A percentile compares a stretch with the other conserved stretches of the same genome.
These are phyloP conservation scores for Venusia cambrica DNA, from an alignment of 2,888 invertebrate species.

Conservation along the genomic window DNA sequence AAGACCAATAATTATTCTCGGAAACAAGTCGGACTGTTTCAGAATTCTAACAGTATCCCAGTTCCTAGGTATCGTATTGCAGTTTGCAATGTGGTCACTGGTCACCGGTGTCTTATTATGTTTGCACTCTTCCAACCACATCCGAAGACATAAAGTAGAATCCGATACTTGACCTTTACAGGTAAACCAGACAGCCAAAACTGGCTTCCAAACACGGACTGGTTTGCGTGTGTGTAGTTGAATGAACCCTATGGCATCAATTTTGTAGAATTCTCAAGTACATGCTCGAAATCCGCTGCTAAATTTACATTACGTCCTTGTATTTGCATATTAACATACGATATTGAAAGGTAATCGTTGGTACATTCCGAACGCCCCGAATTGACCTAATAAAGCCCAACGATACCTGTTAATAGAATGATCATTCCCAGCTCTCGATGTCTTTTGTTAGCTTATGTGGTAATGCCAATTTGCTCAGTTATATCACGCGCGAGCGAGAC, in stretches of 20 bases:
- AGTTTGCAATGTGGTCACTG: conserved; percentile 9
- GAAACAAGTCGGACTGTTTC: conserved; percentile 5
- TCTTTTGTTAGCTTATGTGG: too few relatives aligned
- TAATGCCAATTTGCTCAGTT: too few relatives aligned
- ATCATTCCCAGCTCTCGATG: too few relatives aligned
- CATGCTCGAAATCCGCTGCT: not conserved
- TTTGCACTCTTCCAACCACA: conserved; percentile 18
- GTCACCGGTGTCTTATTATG: too few relatives aligned
- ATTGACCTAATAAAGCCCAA: conserved; percentile 1
- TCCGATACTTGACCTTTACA: conserved; percentile 17
- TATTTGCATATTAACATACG: conserved; percentile 8
- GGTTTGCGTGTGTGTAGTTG: conserved; percentile 6
- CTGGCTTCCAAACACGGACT: conserved; percentile 10
- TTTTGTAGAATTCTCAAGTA: not conserved
- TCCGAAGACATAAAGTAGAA: conserved; percentile 17
- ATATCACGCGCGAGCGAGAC: too few relatives aligned
- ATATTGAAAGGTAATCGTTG: conserved; percentile 6
- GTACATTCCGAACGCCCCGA: not conserved
- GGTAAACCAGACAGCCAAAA: conserved; percentile 12
- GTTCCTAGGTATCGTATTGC: conserved; percentile 5
- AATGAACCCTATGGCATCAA: conserved; percentile 8
- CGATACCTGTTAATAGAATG: too few relatives aligned
- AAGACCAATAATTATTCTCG: not conserved
- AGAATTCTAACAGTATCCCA: not conserved
- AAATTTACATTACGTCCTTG: conserved; percentile 7